These are phyloP conservation scores for Alosa alosa DNA, from an alignment of 2,113 vertebrate species.

Conservation along the genomic window DNA sequence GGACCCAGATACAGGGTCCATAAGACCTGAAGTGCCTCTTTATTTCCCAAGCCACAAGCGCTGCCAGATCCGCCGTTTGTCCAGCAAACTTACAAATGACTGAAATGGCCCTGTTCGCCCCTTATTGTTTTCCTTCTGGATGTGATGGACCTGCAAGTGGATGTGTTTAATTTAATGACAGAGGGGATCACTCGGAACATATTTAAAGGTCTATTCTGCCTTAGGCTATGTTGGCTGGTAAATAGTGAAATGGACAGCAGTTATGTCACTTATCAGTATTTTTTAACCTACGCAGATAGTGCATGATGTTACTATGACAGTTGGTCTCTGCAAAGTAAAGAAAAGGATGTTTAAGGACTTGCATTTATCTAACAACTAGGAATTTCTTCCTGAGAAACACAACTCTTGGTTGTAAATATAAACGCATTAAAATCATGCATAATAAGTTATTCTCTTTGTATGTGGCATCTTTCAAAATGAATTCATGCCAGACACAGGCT, in stretches of 20 bases:
- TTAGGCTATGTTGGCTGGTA: not conserved
- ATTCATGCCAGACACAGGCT: not conserved
- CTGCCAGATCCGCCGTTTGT: conserved; percentile 66
- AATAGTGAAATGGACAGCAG: not conserved
- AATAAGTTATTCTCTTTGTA: too few species aligned
- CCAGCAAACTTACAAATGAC: conserved; percentile 70
- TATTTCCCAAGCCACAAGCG: conserved; percentile 69
- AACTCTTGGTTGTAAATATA: not conserved
- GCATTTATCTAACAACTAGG: not conserved
- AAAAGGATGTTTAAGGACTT: not conserved
- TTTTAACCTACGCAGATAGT: not conserved
- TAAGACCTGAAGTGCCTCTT: conserved; percentile 68
- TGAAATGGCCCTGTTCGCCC: conserved; percentile 43
- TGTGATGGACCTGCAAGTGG: conserved; percentile 35
- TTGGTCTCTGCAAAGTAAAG: not conserved
- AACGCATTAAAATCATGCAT: not conserved
- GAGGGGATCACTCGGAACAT: conserved; percentile 12
- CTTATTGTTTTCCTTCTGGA: conserved; percentile 50
- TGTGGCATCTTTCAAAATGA: not conserved
- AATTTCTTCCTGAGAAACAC: not conserved
- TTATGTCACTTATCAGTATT: not conserved
- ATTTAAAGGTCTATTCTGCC: conserved; percentile 29
- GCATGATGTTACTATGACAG: not conserved
- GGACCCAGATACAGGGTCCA: conserved; percentile 67
- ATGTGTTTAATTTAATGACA: conserved; percentile 46